Conservation (phyloP, 1,140 invertebrate species). For the Drosophila pachea region DNA sequence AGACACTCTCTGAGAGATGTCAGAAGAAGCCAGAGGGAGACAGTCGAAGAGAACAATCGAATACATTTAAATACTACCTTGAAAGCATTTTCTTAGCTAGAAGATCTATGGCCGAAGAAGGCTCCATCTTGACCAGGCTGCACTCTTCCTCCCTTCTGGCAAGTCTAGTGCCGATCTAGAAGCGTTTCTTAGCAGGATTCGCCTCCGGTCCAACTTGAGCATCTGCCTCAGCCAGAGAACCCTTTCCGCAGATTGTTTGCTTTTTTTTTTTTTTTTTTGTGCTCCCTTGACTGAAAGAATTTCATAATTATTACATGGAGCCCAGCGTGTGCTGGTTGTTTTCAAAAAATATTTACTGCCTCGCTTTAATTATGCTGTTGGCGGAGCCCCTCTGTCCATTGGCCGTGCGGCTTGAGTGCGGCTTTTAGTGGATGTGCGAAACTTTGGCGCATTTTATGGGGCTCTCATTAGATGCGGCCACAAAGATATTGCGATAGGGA, state of each 20-base stretch:
- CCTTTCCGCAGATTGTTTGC: background rate
- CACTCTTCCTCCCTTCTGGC: background rate
- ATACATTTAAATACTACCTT: too few relatives aligned
- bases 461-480: constrained; percentile 63
- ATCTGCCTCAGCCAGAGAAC: background rate
- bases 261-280: constrained; percentile 3
- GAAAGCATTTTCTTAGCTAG: background rate
- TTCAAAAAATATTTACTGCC: constrained; percentile 16
- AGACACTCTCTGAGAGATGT: too few relatives aligned
- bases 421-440: constrained; percentile 39
- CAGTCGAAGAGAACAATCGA: too few relatives aligned
- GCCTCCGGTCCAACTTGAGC: too few relatives aligned
- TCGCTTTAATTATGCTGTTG: constrained; percentile 38
- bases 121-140: too few relatives aligned
- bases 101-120: background rate
- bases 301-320: constrained; percentile 25
- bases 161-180: too few relatives aligned
- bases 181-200: too few relatives aligned
- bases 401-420: background rate
- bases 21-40: too few relatives aligned
- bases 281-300: constrained; percentile 2
- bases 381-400: background rate
- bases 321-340: constrained; percentile 24
- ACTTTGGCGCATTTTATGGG: constrained; percentile 71
- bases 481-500: constrained; percentile 27